These are phyloP conservation scores for Carposina sasakii DNA, from an alignment of 1,140 invertebrate genomes.

Conservation along the genomic window DNA sequence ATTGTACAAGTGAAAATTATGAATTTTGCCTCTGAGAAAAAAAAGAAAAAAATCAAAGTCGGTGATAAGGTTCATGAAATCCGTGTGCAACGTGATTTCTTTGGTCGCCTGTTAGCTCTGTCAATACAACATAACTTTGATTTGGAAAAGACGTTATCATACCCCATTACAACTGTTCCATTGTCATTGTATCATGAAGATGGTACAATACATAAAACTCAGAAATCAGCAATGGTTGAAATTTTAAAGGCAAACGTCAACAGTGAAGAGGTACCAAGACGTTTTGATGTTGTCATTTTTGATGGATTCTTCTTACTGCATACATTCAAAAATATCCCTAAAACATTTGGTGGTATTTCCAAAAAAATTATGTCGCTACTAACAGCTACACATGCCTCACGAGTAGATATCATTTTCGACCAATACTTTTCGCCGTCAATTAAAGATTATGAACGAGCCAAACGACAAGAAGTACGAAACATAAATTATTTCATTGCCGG, in stretches of 20 bases:
- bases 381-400: too few relatives aligned
- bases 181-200: too few relatives aligned
- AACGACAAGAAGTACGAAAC: slow-evolving; percentile 15
- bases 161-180: too few relatives aligned
- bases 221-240: slow-evolving; percentile 21
- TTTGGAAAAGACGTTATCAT: slow-evolving; percentile 18
- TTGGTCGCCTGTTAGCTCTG: slow-evolving; percentile 22
- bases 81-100: slow-evolving; percentile 26
- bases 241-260: slow-evolving; percentile 10
- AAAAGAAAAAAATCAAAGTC: slow-evolving; percentile 21
- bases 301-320: slow-evolving; percentile 45
- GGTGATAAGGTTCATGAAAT: slow-evolving; percentile 17
- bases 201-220: slow-evolving; percentile 23
- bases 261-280: too few relatives aligned
- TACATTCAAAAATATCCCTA: slow-evolving; percentile 34
- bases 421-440: slow-evolving; percentile 25
- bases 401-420: slow-evolving; percentile 28
- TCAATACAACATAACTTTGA: slow-evolving; percentile 22
- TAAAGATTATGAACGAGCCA: slow-evolving; percentile 24
- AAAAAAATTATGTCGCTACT: too few relatives aligned
- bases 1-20: slow-evolving; percentile 9
- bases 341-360: slow-evolving; percentile 36
- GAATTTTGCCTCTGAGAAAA: slow-evolving; percentile 15
- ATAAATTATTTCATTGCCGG: slow-evolving; percentile 20
- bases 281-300: slow-evolving; percentile 31